Evolutionary conservation across 2,113 vertebrate genomes (phyloP), one percentile per base, ranked within the genome.

Genomic region (Arvicanthis niloticus): DNA sequence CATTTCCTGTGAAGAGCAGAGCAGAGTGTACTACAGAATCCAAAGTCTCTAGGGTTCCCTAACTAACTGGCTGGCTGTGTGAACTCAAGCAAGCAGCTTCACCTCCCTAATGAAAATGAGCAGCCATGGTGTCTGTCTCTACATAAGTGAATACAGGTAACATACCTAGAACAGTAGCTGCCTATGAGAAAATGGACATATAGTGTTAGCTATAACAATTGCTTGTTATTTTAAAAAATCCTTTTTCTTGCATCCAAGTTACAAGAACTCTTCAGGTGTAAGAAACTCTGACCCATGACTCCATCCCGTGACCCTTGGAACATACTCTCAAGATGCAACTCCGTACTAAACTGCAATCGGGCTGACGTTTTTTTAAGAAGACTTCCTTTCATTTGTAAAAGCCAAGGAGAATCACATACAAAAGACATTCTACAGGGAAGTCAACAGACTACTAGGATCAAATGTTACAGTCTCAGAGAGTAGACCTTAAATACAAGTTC

Each of bases 351-450:
- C 19, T 58, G 90, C 58, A 91, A 88, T n/a, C 37, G 17, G 6
- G 11, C 16, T 37, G 16, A 88, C 6, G 67, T 51, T 88, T 84
- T 73, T 84, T n/a, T n/a, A n/a, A n/a, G n/a, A 82, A 96, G 81
- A 62, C 31, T 75, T 65, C 58, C 45, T 85, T 87, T 95, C 45
- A 75, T 88, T 90, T 81, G 53, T 67, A 58, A 93, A 95, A 93
- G 42, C 0, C 86, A 40, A 93, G 40, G 94, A 87, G 26, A 89
- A 82, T 19, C 53, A 85, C 42, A 95, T 58, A 94, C 42, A 91
- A 72, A 93, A 53, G 12, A 42, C 12, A 53, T 11, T 31, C 16
- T 6, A 31, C 5, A n/a, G 37, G 89, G 6, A 94, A 91, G 87
- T 88, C 48, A 89, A 81, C 2, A 58, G 60, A 78, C 4, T n/a